phyloP scores from a whole-genome alignment of 2,113 vertebrate species.

The Amazona vittata region DNA sequence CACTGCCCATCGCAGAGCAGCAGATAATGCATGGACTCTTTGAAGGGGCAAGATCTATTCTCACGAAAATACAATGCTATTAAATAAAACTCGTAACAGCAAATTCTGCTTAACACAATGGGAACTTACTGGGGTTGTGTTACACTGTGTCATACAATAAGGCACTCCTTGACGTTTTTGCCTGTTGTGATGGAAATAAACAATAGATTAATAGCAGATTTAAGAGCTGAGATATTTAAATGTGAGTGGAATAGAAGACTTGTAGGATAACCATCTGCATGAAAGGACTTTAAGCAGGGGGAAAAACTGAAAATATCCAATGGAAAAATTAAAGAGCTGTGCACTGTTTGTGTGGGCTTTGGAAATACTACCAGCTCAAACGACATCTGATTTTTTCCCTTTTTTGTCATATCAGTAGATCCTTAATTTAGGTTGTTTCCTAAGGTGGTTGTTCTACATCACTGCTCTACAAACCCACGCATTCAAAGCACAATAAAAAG shows the following conservation, averaged over 20 bases:
- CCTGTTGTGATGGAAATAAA: not conserved
- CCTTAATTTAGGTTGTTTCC: conserved; percentile 9
- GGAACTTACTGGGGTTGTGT: not conserved
- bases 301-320: not conserved
- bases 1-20: not conserved
- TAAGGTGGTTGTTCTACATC: not conserved
- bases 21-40: not conserved
- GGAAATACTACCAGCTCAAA: not conserved
- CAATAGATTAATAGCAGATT: not conserved
- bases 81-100: not conserved
- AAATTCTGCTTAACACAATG: not conserved
- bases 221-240: not conserved
- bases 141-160: not conserved
- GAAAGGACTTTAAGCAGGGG: not conserved
- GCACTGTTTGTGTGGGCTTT: not conserved
- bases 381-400: not conserved
- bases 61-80: not conserved
- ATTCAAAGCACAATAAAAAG: not conserved
- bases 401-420: not conserved
- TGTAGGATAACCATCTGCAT: not conserved
- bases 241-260: not conserved
- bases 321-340: not conserved
- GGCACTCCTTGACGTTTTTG: not conserved
- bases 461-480: not conserved
- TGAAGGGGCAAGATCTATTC: not conserved